Evolutionary conservation across 2,888 invertebrate genomes (phyloP), one percentile per base, ranked within the genome.

Genomic region (Lepetodrilus schrolli): DNA sequence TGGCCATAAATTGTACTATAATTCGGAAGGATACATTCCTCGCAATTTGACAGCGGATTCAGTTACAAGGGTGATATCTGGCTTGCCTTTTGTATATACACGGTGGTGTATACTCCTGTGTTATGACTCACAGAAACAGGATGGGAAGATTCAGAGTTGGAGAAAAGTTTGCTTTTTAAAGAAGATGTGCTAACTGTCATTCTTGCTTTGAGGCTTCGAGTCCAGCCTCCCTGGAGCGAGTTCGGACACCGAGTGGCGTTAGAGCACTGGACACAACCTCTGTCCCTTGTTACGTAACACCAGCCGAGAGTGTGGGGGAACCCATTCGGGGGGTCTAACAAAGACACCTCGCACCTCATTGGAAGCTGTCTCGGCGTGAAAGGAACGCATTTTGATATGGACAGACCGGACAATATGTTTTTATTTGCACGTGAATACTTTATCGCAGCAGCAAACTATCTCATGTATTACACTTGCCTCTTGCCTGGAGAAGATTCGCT

Each of bases 401-500:
- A 58, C 58, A 7, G 58, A 58, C 5, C 58, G 17, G 58, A 58
- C 58, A 58, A 58, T 58, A 58, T 58, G 58, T 58, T 58, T 58
- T 58, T 58, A 58, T 58, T 58, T 58, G 58, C 58, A 58, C 58
- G 58, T 58, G 58, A 58, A 58, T 58, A 58, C 58, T 58, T 58
- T 58, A 58, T 58, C 58, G 34, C 58, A 34, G 58, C 30, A 58
- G 30, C 58, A 58, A 58, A 58, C 58, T 26, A 17, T 17, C 34
- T 30, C 58, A 58, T 30, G 58, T 58, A 58, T 58, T 58, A 58
- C 58, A 58, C n/a, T 58, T 58, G 34, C 58, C 34, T 34, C 58
- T 13, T n/a, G n/a, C 30, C 58, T 58, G 58, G 26, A n/a, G 30
- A 58, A 58, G 34, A 30, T 34, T 7, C 17, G 34, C 58, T 30